These are phyloP conservation scores for Stigmatopora argus DNA, from an alignment of 2,113 vertebrate species.

Conservation along the genomic window DNA sequence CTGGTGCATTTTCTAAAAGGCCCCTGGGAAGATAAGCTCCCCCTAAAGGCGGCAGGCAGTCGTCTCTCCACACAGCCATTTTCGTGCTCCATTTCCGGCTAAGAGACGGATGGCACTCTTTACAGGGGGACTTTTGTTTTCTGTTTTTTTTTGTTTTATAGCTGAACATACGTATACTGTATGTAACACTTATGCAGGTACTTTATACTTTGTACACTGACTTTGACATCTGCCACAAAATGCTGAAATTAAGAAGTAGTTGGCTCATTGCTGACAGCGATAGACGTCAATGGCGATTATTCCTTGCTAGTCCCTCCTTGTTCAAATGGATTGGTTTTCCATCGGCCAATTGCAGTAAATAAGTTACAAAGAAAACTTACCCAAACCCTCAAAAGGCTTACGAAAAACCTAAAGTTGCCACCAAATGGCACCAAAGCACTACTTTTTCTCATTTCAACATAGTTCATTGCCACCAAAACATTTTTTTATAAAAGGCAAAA, in stretches of 20 bases:
- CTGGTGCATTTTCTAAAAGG: slow-evolving; percentile 59
- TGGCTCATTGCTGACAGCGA: too few species aligned
- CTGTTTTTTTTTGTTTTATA: slow-evolving; percentile 44
- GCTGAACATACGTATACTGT: slow-evolving; percentile 59
- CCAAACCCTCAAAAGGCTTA: background rate
- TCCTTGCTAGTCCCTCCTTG: too few species aligned
- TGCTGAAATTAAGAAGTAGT: background rate
- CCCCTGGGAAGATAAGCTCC: slow-evolving; percentile 68
- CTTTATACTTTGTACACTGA: slow-evolving; percentile 70
- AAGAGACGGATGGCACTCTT: slow-evolving; percentile 56
- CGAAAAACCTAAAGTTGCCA: background rate
- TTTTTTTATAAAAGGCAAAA: background rate
- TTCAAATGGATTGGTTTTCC: too few species aligned
- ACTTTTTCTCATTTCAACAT: background rate
- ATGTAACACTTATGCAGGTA: slow-evolving; percentile 72
- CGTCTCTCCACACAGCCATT: slow-evolving; percentile 55
- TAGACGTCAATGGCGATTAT: too few species aligned
- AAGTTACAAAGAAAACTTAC: too few species aligned
- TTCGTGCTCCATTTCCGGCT: slow-evolving; percentile 49
- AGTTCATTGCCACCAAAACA: slow-evolving; percentile 3
- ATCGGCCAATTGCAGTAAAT: too few species aligned
- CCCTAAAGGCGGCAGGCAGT: slow-evolving; percentile 56
- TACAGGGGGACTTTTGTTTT: slow-evolving; percentile 56
- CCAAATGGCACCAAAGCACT: background rate
- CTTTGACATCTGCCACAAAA: slow-evolving; percentile 45